A percentile compares a stretch with the other conserved stretches of the same genome.
Conservation (phyloP, 2,113 vertebrate species). For the Sapayoa aenigma region DNA sequence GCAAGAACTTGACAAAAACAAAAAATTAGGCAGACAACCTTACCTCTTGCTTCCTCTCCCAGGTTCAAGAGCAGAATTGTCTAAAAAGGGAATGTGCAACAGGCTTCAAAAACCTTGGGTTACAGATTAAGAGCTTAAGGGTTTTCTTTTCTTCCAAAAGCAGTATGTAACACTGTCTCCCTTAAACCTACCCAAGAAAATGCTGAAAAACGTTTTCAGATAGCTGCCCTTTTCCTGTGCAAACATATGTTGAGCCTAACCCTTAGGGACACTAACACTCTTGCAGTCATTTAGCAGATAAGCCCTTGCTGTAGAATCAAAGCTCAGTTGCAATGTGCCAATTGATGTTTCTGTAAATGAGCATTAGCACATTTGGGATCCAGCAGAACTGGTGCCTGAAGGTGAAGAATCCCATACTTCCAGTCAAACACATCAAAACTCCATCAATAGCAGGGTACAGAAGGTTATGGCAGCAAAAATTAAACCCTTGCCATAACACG, state of each 20-base stretch:
- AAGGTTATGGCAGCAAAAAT: conserved; percentile 23
- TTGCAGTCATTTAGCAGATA: conserved; percentile 4
- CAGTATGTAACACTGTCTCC: neutral
- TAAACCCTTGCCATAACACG: neutral
- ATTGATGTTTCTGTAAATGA: conserved; percentile 37
- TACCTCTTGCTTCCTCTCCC: conserved; percentile 15
- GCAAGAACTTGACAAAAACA: neutral
- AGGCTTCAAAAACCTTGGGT: neutral
- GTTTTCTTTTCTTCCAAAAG: neutral
- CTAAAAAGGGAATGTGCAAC: neutral
- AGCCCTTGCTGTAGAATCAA: conserved; percentile 18
- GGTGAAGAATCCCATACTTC: conserved; percentile 20
- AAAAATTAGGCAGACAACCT: neutral
- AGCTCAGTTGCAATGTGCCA: neutral
- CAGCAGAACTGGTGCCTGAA: conserved; percentile 20
- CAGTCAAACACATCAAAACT: conserved; percentile 28
- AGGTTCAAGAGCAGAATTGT: neutral
- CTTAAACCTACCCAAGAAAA: neutral
- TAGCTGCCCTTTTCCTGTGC: conserved; percentile 14
- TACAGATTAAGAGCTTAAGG: neutral
- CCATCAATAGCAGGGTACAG: neutral
- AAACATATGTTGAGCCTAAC: conserved; percentile 46
- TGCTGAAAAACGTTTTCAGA: neutral
- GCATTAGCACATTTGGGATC: conserved; percentile 30
- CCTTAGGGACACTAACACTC: conserved; percentile 1